phyloP scores from a whole-genome alignment of 2,888 invertebrate genomes.

The Netelia fuscicornis region DNA sequence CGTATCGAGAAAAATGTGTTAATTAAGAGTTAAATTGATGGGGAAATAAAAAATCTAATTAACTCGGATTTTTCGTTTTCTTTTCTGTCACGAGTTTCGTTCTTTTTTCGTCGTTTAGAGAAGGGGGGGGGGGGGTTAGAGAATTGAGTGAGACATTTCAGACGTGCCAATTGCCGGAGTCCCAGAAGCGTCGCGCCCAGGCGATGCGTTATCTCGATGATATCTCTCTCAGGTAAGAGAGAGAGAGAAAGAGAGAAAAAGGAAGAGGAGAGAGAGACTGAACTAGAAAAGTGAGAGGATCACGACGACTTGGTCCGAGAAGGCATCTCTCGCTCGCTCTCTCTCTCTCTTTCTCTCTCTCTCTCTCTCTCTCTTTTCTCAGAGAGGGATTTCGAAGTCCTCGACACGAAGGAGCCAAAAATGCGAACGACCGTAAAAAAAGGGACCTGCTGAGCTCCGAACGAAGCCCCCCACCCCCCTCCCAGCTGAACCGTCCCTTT shows the following conservation, averaged over 20 bases:
- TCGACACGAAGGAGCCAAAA: conserved; percentile 3
- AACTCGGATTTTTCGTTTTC: conserved; percentile 15
- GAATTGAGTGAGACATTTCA: conserved; percentile 71
- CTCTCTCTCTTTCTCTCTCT: too few relatives aligned
- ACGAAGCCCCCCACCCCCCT: not conserved
- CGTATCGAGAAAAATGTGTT: too few relatives aligned
- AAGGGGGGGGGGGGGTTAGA: not conserved
- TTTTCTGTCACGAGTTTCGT: not conserved
- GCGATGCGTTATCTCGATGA: conserved; percentile 43
- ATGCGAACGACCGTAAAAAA: conserved; percentile 39
- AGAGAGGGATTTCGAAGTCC: conserved; percentile 28
- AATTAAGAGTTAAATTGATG: too few relatives aligned
- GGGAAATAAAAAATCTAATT: too few relatives aligned
- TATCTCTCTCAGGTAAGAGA: conserved; percentile 18
- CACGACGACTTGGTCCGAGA: not conserved
- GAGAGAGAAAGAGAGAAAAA: not conserved
- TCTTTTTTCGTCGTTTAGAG: not conserved
- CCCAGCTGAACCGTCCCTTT: not conserved
- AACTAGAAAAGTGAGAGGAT: conserved; percentile 48
- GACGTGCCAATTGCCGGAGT: conserved; percentile 46
- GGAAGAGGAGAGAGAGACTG: not conserved
- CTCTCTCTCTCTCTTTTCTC: not conserved
- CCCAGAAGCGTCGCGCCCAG: conserved; percentile 25
- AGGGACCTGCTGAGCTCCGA: conserved; percentile 9
- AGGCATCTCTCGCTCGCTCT: not conserved